Evolutionary conservation across 2,888 invertebrate genomes (phyloP).

Genomic region (Epinotia demarniana): DNA sequence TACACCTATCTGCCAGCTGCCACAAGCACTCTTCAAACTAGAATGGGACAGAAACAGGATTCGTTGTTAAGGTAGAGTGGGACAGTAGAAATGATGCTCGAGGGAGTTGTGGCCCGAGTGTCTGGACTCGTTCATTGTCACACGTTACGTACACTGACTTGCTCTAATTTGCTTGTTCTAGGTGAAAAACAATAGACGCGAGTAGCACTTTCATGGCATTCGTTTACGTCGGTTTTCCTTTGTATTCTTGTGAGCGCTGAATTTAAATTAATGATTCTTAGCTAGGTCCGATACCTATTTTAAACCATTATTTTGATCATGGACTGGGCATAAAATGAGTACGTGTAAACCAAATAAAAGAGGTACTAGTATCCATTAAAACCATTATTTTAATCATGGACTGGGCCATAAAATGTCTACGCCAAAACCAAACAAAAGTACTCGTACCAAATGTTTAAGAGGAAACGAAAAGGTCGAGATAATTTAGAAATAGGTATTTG

Average conservation of each 20-base stretch:
- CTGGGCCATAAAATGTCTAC: background rate
- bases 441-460: too few relatives aligned
- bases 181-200: conserved; percentile 27
- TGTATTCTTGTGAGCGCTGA: background rate
- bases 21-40: conserved; percentile 14
- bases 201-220: conserved; percentile 1
- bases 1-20: conserved; percentile 15
- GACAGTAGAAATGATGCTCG: conserved; percentile 25
- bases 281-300: background rate
- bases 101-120: conserved; percentile 23
- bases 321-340: background rate
- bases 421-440: background rate
- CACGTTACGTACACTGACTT: conserved; percentile 29
- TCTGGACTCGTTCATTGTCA: conserved; percentile 37
- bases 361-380: too few relatives aligned
- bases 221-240: conserved; percentile 2
- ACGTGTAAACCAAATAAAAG: background rate
- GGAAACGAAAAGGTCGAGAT: too few relatives aligned
- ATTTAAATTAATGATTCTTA: background rate
- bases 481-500: too few relatives aligned
- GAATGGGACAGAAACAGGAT: conserved; percentile 17
- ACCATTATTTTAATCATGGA: background rate
- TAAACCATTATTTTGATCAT: background rate
- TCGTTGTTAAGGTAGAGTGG: conserved; percentile 12
- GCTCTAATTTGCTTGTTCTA: conserved; percentile 36